These are phyloP conservation scores for Habropoda laboriosa DNA, from an alignment of 1,140 invertebrate genomes.

Conservation along the genomic window DNA sequence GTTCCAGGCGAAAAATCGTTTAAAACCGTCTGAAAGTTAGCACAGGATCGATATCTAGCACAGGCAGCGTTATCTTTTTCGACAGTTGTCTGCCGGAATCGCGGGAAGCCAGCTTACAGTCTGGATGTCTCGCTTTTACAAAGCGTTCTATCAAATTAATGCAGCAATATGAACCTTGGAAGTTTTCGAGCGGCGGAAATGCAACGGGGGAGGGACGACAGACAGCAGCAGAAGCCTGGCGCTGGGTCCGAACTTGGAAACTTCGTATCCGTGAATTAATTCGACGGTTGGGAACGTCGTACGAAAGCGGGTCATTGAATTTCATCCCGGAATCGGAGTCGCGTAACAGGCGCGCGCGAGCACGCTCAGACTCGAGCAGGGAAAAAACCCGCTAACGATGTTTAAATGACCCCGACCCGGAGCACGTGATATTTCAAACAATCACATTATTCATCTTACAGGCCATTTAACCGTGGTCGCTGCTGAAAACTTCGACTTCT, in stretches of 20 bases:
- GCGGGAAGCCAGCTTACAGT: neutral
- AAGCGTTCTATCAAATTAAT: conserved; percentile 16
- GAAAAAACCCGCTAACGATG: conserved; percentile 29
- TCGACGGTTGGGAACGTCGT: neutral
- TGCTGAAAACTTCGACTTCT: neutral
- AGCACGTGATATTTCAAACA: conserved; percentile 19
- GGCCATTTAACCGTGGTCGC: conserved; percentile 20
- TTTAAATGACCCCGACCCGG: conserved; percentile 15
- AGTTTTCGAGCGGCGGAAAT: conserved; percentile 19
- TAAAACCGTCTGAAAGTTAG: too few species aligned
- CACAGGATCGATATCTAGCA: neutral
- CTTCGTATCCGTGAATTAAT: conserved; percentile 24
- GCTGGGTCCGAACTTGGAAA: conserved; percentile 2
- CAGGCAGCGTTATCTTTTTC: neutral
- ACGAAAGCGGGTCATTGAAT: conserved; percentile 32
- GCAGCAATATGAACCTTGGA: conserved; percentile 21
- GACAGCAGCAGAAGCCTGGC: neutral
- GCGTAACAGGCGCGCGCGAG: neutral
- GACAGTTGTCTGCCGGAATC: neutral
- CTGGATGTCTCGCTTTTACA: conserved; percentile 4
- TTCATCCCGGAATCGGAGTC: neutral
- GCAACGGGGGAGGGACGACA: neutral
- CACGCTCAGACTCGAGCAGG: too few species aligned
- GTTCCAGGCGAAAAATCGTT: too few species aligned
- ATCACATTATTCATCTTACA: conserved; percentile 37